Conservation (phyloP, 2,888 invertebrate species). For the Diploptera punctata region DNA sequence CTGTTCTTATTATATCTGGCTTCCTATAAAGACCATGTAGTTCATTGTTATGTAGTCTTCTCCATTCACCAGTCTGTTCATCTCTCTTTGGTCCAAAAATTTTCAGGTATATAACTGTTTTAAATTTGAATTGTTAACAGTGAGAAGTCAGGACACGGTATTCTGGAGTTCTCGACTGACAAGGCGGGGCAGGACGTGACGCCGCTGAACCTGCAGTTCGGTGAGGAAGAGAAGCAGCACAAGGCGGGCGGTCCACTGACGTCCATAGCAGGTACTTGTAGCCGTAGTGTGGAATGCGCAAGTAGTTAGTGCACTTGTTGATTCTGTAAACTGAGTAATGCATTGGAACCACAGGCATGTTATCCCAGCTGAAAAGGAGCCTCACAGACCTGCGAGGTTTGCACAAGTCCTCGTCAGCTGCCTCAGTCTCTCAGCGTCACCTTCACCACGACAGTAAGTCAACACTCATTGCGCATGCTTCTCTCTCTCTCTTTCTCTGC, state of each 20-base stretch:
- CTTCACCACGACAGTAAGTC: conserved; percentile 13
- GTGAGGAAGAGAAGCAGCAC: conserved; percentile 56
- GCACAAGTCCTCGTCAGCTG: conserved; percentile 43
- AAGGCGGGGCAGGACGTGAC: conserved; percentile 88
- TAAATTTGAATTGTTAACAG: too few species aligned
- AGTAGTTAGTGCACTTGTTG: background rate
- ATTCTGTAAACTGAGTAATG: conserved; percentile 14
- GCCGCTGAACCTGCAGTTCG: conserved; percentile 82
- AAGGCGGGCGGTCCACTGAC: background rate
- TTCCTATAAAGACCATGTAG: too few species aligned
- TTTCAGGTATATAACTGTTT: too few species aligned
- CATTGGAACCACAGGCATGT: conserved; percentile 69
- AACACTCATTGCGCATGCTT: too few species aligned
- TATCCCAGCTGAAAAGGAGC: conserved; percentile 88
- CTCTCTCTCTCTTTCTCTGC: too few species aligned
- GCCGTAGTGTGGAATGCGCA: too few species aligned
- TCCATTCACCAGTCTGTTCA: too few species aligned
- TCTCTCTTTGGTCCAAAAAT: too few species aligned
- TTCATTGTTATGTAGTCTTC: too few species aligned
- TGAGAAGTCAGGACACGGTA: conserved; percentile 63
- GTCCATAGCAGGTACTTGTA: conserved; percentile 25
- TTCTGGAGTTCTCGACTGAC: conserved; percentile 84
- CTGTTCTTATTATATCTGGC: too few species aligned
- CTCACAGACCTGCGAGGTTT: conserved; percentile 82
- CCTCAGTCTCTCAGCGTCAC: conserved; percentile 42